Evolutionary conservation across 2,113 vertebrate genomes (phyloP).

Genomic region (Tretioscincus oriximinensis): DNA sequence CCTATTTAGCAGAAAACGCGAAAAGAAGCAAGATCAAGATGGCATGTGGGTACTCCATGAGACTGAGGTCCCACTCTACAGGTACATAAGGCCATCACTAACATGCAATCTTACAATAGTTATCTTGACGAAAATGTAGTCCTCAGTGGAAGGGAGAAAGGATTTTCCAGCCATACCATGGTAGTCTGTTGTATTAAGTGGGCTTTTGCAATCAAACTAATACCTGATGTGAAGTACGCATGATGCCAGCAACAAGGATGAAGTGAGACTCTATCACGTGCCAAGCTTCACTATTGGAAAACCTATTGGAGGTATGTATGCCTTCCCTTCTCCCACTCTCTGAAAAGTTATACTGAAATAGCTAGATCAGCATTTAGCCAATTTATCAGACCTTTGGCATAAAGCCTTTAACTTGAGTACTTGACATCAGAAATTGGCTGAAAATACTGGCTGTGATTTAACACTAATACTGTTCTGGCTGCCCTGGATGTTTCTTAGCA

Average conservation of each 20-base stretch:
- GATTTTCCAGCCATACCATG: neutral
- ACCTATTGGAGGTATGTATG: slow-evolving; percentile 34
- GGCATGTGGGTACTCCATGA: neutral
- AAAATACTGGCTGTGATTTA: slow-evolving; percentile 35
- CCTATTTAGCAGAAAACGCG: too few relatives aligned
- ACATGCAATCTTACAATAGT: neutral
- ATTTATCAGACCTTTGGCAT: slow-evolving; percentile 44
- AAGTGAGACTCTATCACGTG: neutral
- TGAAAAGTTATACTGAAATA: slow-evolving; percentile 36
- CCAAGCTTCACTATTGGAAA: neutral
- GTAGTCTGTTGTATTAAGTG: neutral
- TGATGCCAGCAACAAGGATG: neutral
- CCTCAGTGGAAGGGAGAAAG: neutral
- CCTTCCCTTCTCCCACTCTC: slow-evolving; percentile 7
- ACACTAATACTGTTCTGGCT: slow-evolving; percentile 27
- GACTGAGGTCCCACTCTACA: neutral
- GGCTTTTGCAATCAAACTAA: neutral
- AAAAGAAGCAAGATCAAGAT: too few relatives aligned
- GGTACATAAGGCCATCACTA: neutral
- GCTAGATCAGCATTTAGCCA: slow-evolving; percentile 18
- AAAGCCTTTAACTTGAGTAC: slow-evolving; percentile 42
- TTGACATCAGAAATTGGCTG: slow-evolving; percentile 33
- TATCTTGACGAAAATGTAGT: neutral
- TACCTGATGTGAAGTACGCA: neutral
- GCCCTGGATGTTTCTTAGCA: slow-evolving; percentile 58